Evolutionary conservation across 1,140 invertebrate species (phyloP).

Genomic region (Agraylea sexmaculata): DNA sequence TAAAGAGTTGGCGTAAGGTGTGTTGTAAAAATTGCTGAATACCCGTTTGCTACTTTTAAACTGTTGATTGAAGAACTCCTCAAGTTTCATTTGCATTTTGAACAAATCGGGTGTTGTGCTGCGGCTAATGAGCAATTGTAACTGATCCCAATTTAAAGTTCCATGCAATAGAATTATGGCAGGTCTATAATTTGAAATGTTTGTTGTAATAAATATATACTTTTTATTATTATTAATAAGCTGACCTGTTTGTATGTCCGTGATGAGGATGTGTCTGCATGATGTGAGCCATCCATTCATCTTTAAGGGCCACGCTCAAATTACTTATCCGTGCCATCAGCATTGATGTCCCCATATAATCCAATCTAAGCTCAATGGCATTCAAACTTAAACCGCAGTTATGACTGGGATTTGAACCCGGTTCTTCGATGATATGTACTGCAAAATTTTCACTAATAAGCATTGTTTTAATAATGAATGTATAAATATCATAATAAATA

Average conservation of each 20-base stretch:
- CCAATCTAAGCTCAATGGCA: constrained; percentile 77
- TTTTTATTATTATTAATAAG: constrained; percentile 1
- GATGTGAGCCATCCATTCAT: constrained; percentile 58
- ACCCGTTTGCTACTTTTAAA: constrained; percentile 87
- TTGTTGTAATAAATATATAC: too few species aligned
- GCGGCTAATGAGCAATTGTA: constrained; percentile 92
- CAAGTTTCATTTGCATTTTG: constrained; percentile 92
- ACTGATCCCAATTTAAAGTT: constrained; percentile 85
- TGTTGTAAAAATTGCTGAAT: constrained; percentile 61
- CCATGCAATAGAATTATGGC: constrained; percentile 89
- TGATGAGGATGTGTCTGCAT: constrained; percentile 19
- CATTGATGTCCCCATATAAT: constrained; percentile 94
- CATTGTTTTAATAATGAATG: too few species aligned
- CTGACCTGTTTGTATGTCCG: constrained; percentile 17
- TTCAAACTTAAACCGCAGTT: constrained; percentile 71
- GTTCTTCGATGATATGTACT: constrained; percentile 83
- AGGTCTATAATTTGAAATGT: constrained; percentile 46
- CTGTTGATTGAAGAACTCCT: constrained; percentile 94
- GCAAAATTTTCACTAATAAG: too few species aligned
- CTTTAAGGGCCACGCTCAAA: constrained; percentile 64
- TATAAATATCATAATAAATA: too few species aligned
- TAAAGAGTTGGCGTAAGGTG: constrained; percentile 16
- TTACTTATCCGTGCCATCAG: constrained; percentile 81
- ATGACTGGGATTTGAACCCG: constrained; percentile 80
- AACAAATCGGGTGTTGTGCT: constrained; percentile 92